A percentile compares a stretch with the other conserved stretches of the same genome.
Evolutionary conservation across 2,888 invertebrate species (phyloP).

Genomic region (Morpho deidamia): DNA sequence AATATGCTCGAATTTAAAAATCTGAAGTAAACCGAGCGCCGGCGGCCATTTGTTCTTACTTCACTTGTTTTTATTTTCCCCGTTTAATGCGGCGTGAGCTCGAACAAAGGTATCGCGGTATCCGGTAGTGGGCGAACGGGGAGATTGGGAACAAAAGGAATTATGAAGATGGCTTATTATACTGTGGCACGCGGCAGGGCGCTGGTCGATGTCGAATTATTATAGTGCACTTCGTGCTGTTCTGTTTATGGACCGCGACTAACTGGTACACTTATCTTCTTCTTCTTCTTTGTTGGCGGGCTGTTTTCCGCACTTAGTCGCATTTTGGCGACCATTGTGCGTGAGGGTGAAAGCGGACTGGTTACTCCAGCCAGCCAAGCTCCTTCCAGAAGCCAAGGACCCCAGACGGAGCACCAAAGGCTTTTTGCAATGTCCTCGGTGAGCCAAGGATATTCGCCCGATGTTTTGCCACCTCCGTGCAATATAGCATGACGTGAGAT

Average conservation of each 20-base stretch:
- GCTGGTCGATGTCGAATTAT: conserved; percentile 43
- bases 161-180: conserved; percentile 52
- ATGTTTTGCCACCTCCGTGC: too few species aligned
- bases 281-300: too few species aligned
- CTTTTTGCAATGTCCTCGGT: too few species aligned
- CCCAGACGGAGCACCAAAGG: too few species aligned
- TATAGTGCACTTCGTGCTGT: conserved; percentile 32
- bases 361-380: too few species aligned
- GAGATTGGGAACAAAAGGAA: conserved; percentile 33
- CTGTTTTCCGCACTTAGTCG: too few species aligned
- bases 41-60: conserved; percentile 11
- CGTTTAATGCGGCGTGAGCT: conserved; percentile 10
- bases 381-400: too few species aligned
- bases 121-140: not conserved
- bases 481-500: too few species aligned
- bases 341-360: too few species aligned
- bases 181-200: conserved; percentile 40
- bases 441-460: too few species aligned
- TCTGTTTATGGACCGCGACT: conserved; percentile 12
- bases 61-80: conserved; percentile 18
- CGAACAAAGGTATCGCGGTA: conserved; percentile 16
- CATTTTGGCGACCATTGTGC: too few species aligned
- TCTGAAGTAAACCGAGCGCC: conserved; percentile 7
- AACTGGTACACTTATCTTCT: conserved; percentile 14
- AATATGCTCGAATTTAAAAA: conserved; percentile 13